Evolutionary conservation across 2,797 vertebrate species (phyloP).

Genomic region (Sebastiscus albofasciatus): DNA sequence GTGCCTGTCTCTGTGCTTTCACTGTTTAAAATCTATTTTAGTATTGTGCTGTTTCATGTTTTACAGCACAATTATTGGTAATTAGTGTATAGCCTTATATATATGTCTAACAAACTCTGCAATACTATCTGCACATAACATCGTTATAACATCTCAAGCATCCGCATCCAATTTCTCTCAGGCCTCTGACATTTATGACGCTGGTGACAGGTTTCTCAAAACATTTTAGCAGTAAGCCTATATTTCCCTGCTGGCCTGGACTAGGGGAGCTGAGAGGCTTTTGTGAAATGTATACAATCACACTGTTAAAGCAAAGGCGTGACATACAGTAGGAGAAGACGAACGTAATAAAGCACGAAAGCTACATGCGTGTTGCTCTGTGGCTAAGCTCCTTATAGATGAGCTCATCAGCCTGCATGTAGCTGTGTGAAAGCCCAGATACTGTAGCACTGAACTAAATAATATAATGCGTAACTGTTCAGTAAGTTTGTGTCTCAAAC

Average conservation of each 20-base stretch:
- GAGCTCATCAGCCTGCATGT: not conserved
- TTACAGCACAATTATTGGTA: not conserved
- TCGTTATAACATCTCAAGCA: not conserved
- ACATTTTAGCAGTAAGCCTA: slow-evolving; percentile 3
- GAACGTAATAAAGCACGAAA: not conserved
- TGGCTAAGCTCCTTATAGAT: not conserved
- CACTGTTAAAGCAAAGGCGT: not conserved
- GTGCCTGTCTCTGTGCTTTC: not conserved
- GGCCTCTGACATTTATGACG: slow-evolving; percentile 5
- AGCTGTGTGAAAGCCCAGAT: not conserved
- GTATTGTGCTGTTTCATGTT: not conserved
- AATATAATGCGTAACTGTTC: not conserved
- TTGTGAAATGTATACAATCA: not conserved
- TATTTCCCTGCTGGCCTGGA: not conserved
- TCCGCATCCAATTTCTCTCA: slow-evolving; percentile 5
- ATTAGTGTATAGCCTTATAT: too few relatives aligned
- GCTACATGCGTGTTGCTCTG: not conserved
- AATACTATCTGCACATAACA: not conserved
- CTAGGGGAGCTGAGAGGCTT: not conserved
- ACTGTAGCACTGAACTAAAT: not conserved
- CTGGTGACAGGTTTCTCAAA: slow-evolving; percentile 7
- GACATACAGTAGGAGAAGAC: not conserved
- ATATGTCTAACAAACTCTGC: not conserved
- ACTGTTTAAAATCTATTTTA: not conserved
- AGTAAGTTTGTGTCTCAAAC: not conserved